Evolutionary conservation across 1,140 invertebrate genomes (phyloP).

Genomic region (Brachionus manjavacas): DNA sequence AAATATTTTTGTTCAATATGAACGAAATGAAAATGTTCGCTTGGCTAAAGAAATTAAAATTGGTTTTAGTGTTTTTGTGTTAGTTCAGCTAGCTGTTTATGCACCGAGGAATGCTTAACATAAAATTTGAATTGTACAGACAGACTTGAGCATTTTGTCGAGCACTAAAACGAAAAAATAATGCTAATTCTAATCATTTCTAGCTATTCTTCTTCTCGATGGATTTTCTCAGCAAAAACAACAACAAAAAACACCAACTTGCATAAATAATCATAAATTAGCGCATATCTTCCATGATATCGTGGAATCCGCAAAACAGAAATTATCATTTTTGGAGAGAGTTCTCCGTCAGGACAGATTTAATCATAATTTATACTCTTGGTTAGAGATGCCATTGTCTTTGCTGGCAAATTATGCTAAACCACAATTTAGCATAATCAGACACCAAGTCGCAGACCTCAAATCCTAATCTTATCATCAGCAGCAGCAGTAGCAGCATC

Average conservation of each 20-base stretch:
- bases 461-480: background rate
- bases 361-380: conserved; percentile 36
- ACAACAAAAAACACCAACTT: background rate
- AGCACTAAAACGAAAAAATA: background rate
- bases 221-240: background rate
- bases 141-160: background rate
- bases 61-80: conserved; percentile 4
- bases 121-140: conserved; percentile 31
- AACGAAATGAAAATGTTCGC: conserved; percentile 12
- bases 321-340: conserved; percentile 34
- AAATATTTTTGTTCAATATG: background rate
- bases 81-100: conserved; percentile 38
- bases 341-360: background rate
- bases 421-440: background rate
- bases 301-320: conserved; percentile 1
- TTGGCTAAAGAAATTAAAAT: conserved; percentile 40
- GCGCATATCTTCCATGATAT: conserved; percentile 23
- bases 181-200: conserved; percentile 37
- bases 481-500: no score
- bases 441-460: background rate
- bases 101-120: conserved; percentile 36
- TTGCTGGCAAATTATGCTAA: background rate
- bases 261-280: conserved; percentile 38
- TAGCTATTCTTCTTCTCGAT: conserved; percentile 3
- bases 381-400: background rate